Percentiles rank a stretch among this genome's conserved stretches.
These are phyloP conservation scores for Dendrolimus punctatus DNA, from an alignment of 1,140 invertebrate genomes.

Conservation along the genomic window DNA sequence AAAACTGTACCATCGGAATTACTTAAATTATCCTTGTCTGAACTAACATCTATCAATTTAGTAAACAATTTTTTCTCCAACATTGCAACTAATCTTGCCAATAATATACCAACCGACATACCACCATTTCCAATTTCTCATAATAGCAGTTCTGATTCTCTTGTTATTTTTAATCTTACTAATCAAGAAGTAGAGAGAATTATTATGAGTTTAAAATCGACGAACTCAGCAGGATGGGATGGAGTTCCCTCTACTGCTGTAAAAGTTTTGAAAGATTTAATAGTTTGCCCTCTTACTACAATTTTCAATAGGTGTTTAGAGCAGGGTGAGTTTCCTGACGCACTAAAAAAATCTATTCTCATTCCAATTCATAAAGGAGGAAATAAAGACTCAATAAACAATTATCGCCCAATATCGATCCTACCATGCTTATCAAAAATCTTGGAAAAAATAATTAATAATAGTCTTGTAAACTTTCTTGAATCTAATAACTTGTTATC, in stretches of 20 bases:
- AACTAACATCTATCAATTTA: not conserved
- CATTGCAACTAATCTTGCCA: conserved; percentile 3
- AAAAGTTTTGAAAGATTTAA: not conserved
- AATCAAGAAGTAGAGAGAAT: not conserved
- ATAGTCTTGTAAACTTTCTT: conserved; percentile 5
- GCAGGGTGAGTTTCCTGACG: not conserved
- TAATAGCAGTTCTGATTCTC: no score
- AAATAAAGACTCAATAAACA: not conserved
- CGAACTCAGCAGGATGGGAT: conserved; percentile 6
- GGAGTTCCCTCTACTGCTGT: not conserved
- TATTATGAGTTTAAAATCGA: not conserved
- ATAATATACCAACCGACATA: not conserved
- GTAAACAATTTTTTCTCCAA: conserved; percentile 6
- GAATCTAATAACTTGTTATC: conserved; percentile 7
- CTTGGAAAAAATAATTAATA: conserved; percentile 8
- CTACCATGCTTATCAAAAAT: conserved; percentile 10
- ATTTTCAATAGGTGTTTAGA: conserved; percentile 2
- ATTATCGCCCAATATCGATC: conserved; percentile 4
- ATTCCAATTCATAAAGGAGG: conserved; percentile 9
- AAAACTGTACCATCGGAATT: not conserved
- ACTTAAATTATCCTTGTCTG: not conserved
- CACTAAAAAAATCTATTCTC: conserved; percentile 4
- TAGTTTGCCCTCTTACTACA: conserved; percentile 1
- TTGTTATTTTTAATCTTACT: not conserved
- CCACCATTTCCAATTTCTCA: no score